A percentile compares a stretch with the other conserved stretches of the same genome.
These are phyloP conservation scores for Lagenorhynchus albirostris DNA, from an alignment of 2,113 vertebrate species.

Conservation along the genomic window DNA sequence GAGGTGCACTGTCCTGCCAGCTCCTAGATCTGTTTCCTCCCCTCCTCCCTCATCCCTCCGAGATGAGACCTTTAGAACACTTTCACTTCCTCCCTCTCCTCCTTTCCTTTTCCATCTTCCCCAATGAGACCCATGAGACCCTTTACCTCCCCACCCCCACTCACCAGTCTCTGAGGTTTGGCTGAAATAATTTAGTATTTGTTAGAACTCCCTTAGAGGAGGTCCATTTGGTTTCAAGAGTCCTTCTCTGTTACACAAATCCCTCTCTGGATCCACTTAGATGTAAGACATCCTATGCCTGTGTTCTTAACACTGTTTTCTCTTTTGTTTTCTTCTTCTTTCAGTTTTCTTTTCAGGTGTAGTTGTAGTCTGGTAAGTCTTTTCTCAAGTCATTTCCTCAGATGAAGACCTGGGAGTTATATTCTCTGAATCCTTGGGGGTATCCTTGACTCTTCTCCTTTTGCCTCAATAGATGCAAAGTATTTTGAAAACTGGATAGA, in stretches of 20 bases:
- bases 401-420: not conserved
- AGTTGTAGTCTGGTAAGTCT: not conserved
- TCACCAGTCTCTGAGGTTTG: not conserved
- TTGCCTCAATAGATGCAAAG: not conserved
- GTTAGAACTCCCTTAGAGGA: not conserved
- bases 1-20: accelerated
- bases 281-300: not conserved
- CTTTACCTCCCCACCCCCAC: not conserved
- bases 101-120: not conserved
- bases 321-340: not conserved
- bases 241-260: not conserved
- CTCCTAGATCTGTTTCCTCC: not conserved
- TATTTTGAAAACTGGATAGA: not conserved
- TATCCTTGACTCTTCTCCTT: not conserved
- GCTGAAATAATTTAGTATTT: not conserved
- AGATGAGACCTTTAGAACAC: not conserved
- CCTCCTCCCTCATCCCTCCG: not conserved
- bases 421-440: not conserved
- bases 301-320: not conserved
- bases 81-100: not conserved
- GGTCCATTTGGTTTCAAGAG: not conserved
- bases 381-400: not conserved
- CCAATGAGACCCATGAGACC: not conserved
- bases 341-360: not conserved
- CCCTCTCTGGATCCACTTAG: not conserved